These are phyloP conservation scores for Plemyria rubiginata DNA, from an alignment of 2,888 invertebrate genomes.

Conservation along the genomic window DNA sequence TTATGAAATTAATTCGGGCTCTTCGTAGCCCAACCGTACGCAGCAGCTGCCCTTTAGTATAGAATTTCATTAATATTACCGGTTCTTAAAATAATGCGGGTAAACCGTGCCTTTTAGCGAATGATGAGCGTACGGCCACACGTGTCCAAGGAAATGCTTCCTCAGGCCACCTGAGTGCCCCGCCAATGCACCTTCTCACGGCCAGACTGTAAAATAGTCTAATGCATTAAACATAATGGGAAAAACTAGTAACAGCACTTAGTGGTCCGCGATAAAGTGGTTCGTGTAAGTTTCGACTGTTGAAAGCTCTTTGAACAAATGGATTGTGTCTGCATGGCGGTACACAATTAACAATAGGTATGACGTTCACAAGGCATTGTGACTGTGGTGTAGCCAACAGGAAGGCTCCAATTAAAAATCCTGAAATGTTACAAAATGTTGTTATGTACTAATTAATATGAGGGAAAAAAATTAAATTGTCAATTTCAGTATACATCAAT, in stretches of 20 bases:
- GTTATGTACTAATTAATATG: too few species aligned
- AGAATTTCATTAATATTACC: slow-evolving; percentile 80
- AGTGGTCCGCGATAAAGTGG: slow-evolving; percentile 47
- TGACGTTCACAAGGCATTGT: background rate
- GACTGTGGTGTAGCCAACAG: too few species aligned
- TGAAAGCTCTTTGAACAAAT: slow-evolving; percentile 28
- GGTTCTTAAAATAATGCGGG: slow-evolving; percentile 80
- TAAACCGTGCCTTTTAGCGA: slow-evolving; percentile 69
- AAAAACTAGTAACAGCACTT: slow-evolving; percentile 67
- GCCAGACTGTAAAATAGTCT: slow-evolving; percentile 59
- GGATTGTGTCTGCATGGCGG: slow-evolving; percentile 6
- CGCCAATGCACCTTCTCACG: slow-evolving; percentile 72
- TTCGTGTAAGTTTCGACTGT: slow-evolving; percentile 38
- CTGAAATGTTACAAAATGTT: too few species aligned
- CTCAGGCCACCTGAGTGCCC: slow-evolving; percentile 68
- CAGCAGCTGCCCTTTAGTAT: slow-evolving; percentile 76
- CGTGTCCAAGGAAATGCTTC: slow-evolving; percentile 72
- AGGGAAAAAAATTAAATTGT: too few species aligned
- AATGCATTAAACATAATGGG: slow-evolving; percentile 67
- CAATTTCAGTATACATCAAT: too few species aligned
- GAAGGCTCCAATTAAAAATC: too few species aligned
- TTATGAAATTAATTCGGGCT: slow-evolving; percentile 66
- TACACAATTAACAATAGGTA: slow-evolving; percentile 8
- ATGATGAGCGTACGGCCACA: slow-evolving; percentile 64
- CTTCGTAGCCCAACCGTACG: slow-evolving; percentile 62